These are phyloP conservation scores for Calephelis nemesis DNA, from an alignment of 1,140 invertebrate species.

Conservation along the genomic window DNA sequence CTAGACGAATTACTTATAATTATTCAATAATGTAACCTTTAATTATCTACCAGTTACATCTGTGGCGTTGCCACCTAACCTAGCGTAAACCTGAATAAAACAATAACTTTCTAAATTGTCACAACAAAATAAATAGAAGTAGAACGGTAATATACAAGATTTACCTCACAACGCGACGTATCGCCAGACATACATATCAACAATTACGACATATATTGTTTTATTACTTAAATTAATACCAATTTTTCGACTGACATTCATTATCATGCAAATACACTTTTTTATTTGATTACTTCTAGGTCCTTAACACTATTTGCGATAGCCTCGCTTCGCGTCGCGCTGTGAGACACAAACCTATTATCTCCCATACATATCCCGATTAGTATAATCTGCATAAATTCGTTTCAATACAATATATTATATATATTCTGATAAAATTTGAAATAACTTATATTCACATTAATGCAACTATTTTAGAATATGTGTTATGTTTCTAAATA, in stretches of 20 bases:
- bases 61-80: constrained; percentile 69
- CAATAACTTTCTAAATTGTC: constrained; percentile 70
- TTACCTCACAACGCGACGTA: constrained; percentile 21
- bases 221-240: constrained; percentile 20
- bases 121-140: constrained; percentile 65
- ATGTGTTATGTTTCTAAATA: constrained; percentile 70
- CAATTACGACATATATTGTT: constrained; percentile 16
- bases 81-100: constrained; percentile 72
- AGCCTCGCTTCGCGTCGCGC: constrained; percentile 14
- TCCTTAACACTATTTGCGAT: background rate
- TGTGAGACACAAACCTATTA: constrained; percentile 21
- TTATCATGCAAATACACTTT: constrained; percentile 22
- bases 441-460: constrained; percentile 76
- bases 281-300: constrained; percentile 3
- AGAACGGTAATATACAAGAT: constrained; percentile 56
- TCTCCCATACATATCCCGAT: constrained; percentile 46
- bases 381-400: constrained; percentile 59
- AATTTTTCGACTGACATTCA: constrained; percentile 20
- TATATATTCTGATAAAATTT: constrained; percentile 73
- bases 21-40: constrained; percentile 63
- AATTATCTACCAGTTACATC: constrained; percentile 63
- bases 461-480: constrained; percentile 73
- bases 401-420: constrained; percentile 69
- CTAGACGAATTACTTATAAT: constrained; percentile 37
- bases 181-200: constrained; percentile 16